Percentiles rank a stretch among this genome's conserved stretches.
Conservation (phyloP, 2,888 invertebrate genomes). For the Alloplasta piceator region DNA sequence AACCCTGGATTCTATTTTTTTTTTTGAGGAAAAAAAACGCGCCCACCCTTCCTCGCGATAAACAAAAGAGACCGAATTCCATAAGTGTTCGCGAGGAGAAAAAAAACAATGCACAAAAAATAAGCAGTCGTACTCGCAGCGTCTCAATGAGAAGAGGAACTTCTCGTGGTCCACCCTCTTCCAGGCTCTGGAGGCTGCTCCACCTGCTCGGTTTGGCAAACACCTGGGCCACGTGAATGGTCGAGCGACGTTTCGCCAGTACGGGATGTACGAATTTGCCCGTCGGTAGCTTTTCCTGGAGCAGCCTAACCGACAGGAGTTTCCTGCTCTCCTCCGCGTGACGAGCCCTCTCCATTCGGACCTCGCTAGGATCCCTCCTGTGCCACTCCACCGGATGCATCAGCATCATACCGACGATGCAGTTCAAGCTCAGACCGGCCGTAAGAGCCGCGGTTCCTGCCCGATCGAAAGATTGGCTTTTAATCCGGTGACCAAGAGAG, state of each 20-base stretch:
- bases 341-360: conserved; percentile 68
- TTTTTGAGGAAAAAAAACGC: no score
- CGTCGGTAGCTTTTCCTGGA: conserved; percentile 47
- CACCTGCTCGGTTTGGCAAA: conserved; percentile 71
- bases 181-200: conserved; percentile 78
- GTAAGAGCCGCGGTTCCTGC: conserved; percentile 86
- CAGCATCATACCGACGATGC: conserved; percentile 88
- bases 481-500: no score
- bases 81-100: conserved; percentile 26
- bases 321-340: conserved; percentile 69
- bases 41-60: background rate
- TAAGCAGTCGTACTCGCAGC: conserved; percentile 68
- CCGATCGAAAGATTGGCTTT: background rate
- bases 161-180: conserved; percentile 70
- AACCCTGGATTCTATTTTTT: no score
- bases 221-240: conserved; percentile 72
- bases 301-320: conserved; percentile 56
- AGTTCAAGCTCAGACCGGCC: conserved; percentile 88
- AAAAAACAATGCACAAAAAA: conserved; percentile 1
- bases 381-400: conserved; percentile 92
- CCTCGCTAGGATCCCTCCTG: conserved; percentile 67
- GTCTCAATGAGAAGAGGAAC: conserved; percentile 71
- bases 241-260: conserved; percentile 71
- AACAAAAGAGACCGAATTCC: conserved; percentile 23
- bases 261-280: conserved; percentile 65